Evolutionary conservation across 2,888 invertebrate species (phyloP), one percentile per base, ranked within the genome.

Genomic region (Cepaea hortensis): DNA sequence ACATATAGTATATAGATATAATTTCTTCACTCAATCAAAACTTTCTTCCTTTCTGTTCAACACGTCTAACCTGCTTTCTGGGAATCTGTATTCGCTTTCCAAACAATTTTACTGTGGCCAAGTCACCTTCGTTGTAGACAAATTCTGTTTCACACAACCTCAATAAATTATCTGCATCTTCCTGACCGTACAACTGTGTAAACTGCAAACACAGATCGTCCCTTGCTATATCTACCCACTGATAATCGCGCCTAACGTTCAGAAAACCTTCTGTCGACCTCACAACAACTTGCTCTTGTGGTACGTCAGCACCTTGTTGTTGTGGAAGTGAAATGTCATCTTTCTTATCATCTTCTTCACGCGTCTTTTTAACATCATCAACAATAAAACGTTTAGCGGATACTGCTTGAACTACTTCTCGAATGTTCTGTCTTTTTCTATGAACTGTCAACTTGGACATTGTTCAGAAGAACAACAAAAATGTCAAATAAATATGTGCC

Each of bases 41-140:
- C 75, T 75, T 48, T 68, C 18, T 68, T 15, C 18, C 20, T 61
- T 76, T 76, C 9, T 3, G 20, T 68, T 11, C 13, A 65, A 80
- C 6, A 2, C 62, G 20, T 9, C 68, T n/a, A 90, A 95, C 95
- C 95, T 96, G 96, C 92, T 96, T 96, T 65, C 96, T 95, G 13
- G 96, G 96, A 89, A 96, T 95, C 75, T 96, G 95, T 90, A 96
- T 95, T 94, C 96, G 95, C 94, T 96, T 96, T 18, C 96, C 96
- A 92, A 96, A 96, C 2, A 97, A 95, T 91, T 96, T 96, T 87
- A 96, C 96, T 94, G 95, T 95, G 0, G 96, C 94, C 62, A 96
- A 93, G 89, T 96, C 95, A n/a, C 96, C 96, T 9, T 95, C 95
- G 90, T 96, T 96, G 94, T 96, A 97, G 91, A 95, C 94, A 48